phyloP scores from a whole-genome alignment of 1,140 invertebrate species.

The Diplogasteroides magnus region DNA sequence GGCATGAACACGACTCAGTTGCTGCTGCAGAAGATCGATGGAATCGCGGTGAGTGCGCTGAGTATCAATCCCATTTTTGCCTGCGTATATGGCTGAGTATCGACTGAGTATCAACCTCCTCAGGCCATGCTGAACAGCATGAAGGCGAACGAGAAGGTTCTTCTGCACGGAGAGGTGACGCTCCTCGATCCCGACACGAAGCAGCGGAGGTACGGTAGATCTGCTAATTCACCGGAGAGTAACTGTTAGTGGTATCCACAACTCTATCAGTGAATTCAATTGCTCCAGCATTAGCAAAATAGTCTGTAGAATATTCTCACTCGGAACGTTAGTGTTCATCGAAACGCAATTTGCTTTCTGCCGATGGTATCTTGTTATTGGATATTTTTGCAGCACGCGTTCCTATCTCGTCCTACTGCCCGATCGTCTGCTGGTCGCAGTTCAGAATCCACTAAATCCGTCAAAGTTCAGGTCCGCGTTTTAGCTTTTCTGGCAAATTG shows the following conservation, averaged over 20 bases:
- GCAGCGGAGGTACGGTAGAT: constrained; percentile 32
- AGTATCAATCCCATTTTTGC: background rate
- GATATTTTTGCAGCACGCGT: constrained; percentile 24
- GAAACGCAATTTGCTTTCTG: too few species aligned
- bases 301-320: too few species aligned
- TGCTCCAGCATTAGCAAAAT: too few species aligned
- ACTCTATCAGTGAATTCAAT: too few species aligned
- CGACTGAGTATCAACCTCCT: constrained; percentile 13
- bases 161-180: constrained; percentile 46
- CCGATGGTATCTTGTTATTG: background rate
- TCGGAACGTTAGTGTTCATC: too few species aligned
- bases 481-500: background rate
- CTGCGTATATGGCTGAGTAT: background rate
- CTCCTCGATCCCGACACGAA: constrained; percentile 47
- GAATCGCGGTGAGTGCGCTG: constrained; percentile 49
- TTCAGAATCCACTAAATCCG: constrained; percentile 19
- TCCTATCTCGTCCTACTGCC: constrained; percentile 45
- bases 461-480: constrained; percentile 23
- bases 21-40: constrained; percentile 60
- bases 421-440: constrained; percentile 43
- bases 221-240: background rate
- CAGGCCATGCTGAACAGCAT: constrained; percentile 46
- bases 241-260: too few species aligned
- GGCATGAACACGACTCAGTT: constrained; percentile 62
- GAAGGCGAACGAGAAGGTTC: constrained; percentile 38